Evolutionary conservation across 2,797 vertebrate species (phyloP).

Genomic region (Cyclura pinguis): DNA sequence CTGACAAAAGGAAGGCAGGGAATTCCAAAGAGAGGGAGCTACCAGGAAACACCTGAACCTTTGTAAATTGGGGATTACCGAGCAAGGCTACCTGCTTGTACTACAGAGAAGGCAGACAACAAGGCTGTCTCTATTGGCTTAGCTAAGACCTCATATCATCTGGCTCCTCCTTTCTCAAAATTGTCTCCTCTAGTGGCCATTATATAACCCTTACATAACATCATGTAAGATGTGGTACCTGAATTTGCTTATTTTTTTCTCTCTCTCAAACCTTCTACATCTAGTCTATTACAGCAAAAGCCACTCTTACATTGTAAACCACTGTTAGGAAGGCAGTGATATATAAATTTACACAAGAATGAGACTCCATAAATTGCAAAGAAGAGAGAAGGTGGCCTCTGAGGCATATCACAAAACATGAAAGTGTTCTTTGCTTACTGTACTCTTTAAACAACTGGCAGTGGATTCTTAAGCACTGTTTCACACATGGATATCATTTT

Average conservation of each 20-base stretch:
- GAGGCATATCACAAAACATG: background rate
- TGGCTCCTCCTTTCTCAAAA: background rate
- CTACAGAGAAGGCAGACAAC: no score
- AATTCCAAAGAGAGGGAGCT: background rate
- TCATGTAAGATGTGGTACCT: background rate
- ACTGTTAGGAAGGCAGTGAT: no score
- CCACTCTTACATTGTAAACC: background rate
- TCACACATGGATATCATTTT: background rate
- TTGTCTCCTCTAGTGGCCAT: background rate
- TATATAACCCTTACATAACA: constrained; percentile 16
- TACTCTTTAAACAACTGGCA: background rate
- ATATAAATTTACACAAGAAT: background rate
- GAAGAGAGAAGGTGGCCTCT: no score
- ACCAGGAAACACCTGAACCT: background rate
- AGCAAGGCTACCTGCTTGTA: background rate
- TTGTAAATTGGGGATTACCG: background rate
- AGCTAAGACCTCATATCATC: no score
- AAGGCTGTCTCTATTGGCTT: background rate
- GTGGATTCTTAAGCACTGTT: background rate
- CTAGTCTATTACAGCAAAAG: background rate
- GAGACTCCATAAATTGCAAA: background rate
- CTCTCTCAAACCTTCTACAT: background rate
- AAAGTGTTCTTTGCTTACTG: background rate
- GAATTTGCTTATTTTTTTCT: background rate
- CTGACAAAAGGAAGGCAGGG: background rate